These are phyloP conservation scores for Synanceia verrucosa DNA, from an alignment of 2,797 vertebrate species.

Conservation along the genomic window DNA sequence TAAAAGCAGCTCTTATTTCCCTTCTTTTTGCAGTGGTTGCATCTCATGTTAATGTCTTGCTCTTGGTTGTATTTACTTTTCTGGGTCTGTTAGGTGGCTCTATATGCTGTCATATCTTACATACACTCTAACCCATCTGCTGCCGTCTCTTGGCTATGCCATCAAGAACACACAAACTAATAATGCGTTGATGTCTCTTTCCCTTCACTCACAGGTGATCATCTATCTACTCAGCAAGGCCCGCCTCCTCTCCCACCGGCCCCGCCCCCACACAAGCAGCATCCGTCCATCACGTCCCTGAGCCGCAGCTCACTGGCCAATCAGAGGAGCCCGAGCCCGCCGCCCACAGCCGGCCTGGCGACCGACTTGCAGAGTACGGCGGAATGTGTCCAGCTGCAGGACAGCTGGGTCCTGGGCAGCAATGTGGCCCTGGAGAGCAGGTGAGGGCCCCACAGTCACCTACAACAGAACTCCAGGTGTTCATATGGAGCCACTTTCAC, in stretches of 20 bases:
- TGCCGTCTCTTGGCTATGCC: constrained; percentile 20
- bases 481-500: constrained; percentile 15
- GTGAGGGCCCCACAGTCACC: constrained; percentile 76
- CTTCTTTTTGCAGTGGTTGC: constrained; percentile 69
- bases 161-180: neutral
- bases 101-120: constrained; percentile 39
- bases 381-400: constrained; percentile 99
- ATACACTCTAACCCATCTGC: constrained; percentile 50
- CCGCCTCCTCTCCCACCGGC: constrained; percentile 93
- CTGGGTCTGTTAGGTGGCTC: constrained; percentile 51
- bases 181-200: constrained; percentile 48
- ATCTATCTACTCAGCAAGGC: constrained; percentile 90
- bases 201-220: constrained; percentile 82
- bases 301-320: constrained; percentile 97
- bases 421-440: constrained; percentile 99
- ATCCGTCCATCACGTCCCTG: constrained; percentile 96
- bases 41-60: constrained; percentile 73
- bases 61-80: constrained; percentile 74
- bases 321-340: constrained; percentile 96
- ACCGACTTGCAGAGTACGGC: constrained; percentile 99
- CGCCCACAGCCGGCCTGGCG: constrained; percentile 94
- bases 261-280: constrained; percentile 93
- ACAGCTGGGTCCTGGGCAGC: constrained; percentile 99
- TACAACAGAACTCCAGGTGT: constrained; percentile 37
- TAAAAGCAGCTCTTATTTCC: constrained; percentile 65